Conservation (phyloP, 2,888 invertebrate species). For the Diabrotica balteata region DNA sequence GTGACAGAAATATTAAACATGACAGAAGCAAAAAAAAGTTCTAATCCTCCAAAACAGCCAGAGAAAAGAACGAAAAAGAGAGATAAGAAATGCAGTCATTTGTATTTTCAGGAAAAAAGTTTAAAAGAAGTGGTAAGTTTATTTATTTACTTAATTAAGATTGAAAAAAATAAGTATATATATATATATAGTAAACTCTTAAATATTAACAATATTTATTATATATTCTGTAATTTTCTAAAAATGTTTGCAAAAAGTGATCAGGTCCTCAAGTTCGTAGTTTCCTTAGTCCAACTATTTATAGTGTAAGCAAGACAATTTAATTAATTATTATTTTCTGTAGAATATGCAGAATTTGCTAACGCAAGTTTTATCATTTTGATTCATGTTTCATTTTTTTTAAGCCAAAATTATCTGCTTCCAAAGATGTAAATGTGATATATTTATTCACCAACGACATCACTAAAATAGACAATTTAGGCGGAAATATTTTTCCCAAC, state of each 20-base stretch:
- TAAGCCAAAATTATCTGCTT: slow-evolving; percentile 30
- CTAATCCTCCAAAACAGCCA: not conserved
- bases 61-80: not conserved
- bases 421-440: slow-evolving; percentile 65
- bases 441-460: slow-evolving; percentile 72
- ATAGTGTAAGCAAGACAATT: no score
- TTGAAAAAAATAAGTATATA: no score
- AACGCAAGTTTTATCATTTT: no score
- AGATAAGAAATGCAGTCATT: slow-evolving; percentile 39
- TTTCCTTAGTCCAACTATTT: no score
- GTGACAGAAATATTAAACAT: not conserved
- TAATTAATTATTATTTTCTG: no score
- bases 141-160: no score
- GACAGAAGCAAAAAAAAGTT: slow-evolving; percentile 14
- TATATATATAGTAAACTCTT: no score
- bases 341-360: no score
- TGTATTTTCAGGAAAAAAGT: slow-evolving; percentile 45
- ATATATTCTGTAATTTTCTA: no score
- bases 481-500: slow-evolving; percentile 57
- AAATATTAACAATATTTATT: no score
- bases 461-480: slow-evolving; percentile 65
- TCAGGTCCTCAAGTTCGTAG: no score
- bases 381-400: slow-evolving; percentile 2
- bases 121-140: slow-evolving; percentile 43
- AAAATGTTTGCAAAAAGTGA: no score